Evolutionary conservation across 2,797 vertebrate species (phyloP), one percentile per base, ranked within the genome.

Genomic region (Alfaro cultratus): DNA sequence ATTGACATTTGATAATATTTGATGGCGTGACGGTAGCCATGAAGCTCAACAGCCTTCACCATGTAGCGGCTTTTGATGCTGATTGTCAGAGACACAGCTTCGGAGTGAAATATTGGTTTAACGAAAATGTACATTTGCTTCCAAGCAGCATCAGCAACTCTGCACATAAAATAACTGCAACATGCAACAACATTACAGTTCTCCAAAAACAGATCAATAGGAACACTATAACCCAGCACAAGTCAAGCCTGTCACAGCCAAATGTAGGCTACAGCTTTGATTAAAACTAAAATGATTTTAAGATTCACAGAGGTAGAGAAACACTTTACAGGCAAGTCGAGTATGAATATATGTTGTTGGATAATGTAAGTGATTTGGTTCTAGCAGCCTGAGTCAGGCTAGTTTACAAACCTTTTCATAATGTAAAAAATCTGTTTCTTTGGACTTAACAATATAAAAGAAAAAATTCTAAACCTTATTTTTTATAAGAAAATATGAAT

Each of bases 101-200:
- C 43, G 81, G 70, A 82, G 71, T 81, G 77, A 81, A 86, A 85
- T 78, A 83, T 83, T 77, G 80, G 75, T 78, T 86, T 75, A 79
- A 86, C 74, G 87, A 67, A 87, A 86, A 68, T 55, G 74, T 64
- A 55, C 83, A 62, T 76, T 60, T 86, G 82, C 43, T 73, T 73
- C 57, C 60, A 51, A 89, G 90, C 89, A 86, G 81, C 85, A 82
- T 92, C 92, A 92, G 91, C 87, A 92, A 39, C 77, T 89, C 53
- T 81, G 83, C 81, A 83, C 79, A 80, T 85, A 77, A 82, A 87
- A 85, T 57, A 77, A 79, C 18, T 62, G 79, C 51, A 67, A 21
- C 76, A 64, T 85, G 79, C 70, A 79, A 80, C 75, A 68, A 84
- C 80, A 86, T 86, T 76, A 82, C 72, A 49, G 76, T 73, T 9